Percentiles rank a stretch among this genome's conserved stretches.
These are phyloP conservation scores for Drosophila ficusphila DNA, from an alignment of 1,140 invertebrate genomes.

Conservation along the genomic window DNA sequence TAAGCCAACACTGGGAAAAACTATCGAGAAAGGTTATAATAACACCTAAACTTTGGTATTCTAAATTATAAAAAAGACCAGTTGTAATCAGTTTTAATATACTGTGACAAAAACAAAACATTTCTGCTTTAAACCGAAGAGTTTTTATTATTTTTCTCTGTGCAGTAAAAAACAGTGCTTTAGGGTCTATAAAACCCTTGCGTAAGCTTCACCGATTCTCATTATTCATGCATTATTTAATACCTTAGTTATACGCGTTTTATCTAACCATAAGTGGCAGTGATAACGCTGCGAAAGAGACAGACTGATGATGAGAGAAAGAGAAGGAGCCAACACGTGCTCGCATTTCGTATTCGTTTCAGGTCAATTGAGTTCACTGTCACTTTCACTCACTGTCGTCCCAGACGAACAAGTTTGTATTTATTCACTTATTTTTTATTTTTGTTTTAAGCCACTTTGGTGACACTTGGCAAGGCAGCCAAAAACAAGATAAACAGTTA, in stretches of 20 bases:
- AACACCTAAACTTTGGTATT: too few species aligned
- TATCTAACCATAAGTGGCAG: conserved; percentile 14
- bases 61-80: too few species aligned
- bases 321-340: conserved; percentile 24
- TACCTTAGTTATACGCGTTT: conserved; percentile 6
- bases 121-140: too few species aligned
- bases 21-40: too few species aligned
- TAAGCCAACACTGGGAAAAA: neutral
- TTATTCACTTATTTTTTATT: conserved; percentile 21
- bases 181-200: conserved; percentile 5
- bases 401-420: conserved; percentile 19
- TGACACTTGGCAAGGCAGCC: conserved; percentile 20
- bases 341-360: conserved; percentile 30
- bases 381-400: conserved; percentile 62
- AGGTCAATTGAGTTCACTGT: conserved; percentile 79
- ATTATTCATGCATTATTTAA: conserved; percentile 17
- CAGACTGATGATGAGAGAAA: too few species aligned
- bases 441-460: conserved; percentile 38
- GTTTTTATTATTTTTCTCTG: neutral
- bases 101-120: too few species aligned
- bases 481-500: conserved; percentile 22
- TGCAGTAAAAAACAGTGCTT: neutral
- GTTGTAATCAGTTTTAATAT: too few species aligned
- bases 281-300: conserved; percentile 7
- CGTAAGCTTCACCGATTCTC: neutral